Evolutionary conservation across 2,113 vertebrate genomes (phyloP).

Genomic region (Pelobates fuscus): DNA sequence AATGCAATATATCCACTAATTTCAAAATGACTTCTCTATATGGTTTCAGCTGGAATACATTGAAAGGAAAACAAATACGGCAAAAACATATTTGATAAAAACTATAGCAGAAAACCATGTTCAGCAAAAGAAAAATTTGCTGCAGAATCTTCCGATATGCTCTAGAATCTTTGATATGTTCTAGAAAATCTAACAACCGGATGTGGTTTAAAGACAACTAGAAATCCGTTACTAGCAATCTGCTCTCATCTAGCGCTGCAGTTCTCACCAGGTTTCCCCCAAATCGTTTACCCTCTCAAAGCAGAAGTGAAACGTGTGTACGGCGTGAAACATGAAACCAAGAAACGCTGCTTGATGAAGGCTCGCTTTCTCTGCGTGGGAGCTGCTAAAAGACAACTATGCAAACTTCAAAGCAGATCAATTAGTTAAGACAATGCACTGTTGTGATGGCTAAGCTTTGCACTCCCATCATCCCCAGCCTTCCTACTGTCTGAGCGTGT

Average conservation of each 20-base stretch:
- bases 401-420: slow-evolving; percentile 56
- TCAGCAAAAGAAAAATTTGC: slow-evolving; percentile 1
- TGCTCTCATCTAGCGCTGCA: slow-evolving; percentile 48
- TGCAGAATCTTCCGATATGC: too few relatives aligned
- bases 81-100: slow-evolving; percentile 18
- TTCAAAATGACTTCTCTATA: slow-evolving; percentile 33
- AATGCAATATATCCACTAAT: too few relatives aligned
- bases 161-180: too few relatives aligned
- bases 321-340: slow-evolving; percentile 68
- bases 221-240: slow-evolving; percentile 27
- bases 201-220: slow-evolving; percentile 41
- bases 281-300: slow-evolving; percentile 62
- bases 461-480: too few relatives aligned
- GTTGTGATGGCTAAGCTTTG: too few relatives aligned
- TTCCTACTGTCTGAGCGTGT: too few relatives aligned
- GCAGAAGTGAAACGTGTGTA: slow-evolving; percentile 74
- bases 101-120: slow-evolving; percentile 8
- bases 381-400: slow-evolving; percentile 61
- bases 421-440: slow-evolving; percentile 48
- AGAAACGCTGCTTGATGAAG: slow-evolving; percentile 51
- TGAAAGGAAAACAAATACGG: slow-evolving; percentile 8
- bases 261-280: slow-evolving; percentile 56
- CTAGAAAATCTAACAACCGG: slow-evolving; percentile 34
- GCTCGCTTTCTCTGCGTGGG: slow-evolving; percentile 58
- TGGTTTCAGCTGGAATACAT: slow-evolving; percentile 36